Evolutionary conservation across 2,113 vertebrate species (phyloP).

Genomic region (Elanoides forficatus): DNA sequence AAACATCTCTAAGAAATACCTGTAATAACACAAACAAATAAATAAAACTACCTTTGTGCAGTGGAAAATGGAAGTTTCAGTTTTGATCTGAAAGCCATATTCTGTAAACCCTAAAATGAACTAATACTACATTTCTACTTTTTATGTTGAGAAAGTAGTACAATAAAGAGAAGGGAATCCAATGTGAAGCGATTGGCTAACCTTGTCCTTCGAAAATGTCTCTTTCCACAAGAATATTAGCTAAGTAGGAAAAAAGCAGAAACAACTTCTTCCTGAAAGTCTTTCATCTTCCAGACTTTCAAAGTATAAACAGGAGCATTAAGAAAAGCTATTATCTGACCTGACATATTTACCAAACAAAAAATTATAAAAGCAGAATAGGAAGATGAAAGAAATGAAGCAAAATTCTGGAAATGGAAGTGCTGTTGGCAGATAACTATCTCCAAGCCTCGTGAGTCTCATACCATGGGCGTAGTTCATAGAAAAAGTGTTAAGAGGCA

Average conservation of each 20-base stretch:
- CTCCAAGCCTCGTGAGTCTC: neutral
- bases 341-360: neutral
- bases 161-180: neutral
- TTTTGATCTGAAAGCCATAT: neutral
- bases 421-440: neutral
- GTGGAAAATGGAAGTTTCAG: neutral
- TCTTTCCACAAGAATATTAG: neutral
- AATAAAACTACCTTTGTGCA: neutral
- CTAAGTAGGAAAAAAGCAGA: neutral
- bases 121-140: neutral
- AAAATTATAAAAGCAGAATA: neutral
- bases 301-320: neutral
- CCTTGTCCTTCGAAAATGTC: neutral
- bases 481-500: neutral
- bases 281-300: neutral
- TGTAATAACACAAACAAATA: neutral
- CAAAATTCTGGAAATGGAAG: neutral
- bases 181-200: neutral
- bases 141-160: neutral
- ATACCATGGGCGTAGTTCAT: rapidly evolving
- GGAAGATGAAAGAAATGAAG: neutral
- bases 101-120: neutral
- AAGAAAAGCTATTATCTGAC: neutral
- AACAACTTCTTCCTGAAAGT: neutral
- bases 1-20: neutral